Percentiles rank a stretch among this genome's conserved stretches.
These are phyloP conservation scores for Megalurothrips usitatus DNA, from an alignment of 2,888 invertebrate genomes.

Conservation along the genomic window DNA sequence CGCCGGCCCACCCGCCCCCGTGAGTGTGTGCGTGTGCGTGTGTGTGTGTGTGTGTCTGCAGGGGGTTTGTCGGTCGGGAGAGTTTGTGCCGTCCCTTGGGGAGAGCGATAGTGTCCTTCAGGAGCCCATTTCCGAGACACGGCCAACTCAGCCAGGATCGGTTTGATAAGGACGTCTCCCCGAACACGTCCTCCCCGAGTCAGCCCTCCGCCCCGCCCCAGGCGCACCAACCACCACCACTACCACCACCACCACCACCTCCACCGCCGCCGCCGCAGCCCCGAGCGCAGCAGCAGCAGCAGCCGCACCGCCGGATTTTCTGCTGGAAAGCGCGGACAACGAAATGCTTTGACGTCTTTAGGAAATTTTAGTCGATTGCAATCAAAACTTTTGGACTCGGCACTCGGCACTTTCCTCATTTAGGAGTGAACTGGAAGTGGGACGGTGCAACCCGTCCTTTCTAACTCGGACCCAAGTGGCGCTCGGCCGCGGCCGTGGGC, in stretches of 20 bases:
- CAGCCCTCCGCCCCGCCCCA: neutral
- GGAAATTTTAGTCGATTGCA: neutral
- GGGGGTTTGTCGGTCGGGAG: neutral
- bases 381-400: neutral
- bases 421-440: too few relatives aligned
- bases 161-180: neutral
- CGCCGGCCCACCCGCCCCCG: neutral
- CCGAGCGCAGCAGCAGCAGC: neutral
- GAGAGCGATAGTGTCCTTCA: slow-evolving; percentile 1
- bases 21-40: neutral
- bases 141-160: neutral
- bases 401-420: too few relatives aligned
- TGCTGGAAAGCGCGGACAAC: too few relatives aligned
- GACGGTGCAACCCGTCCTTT: too few relatives aligned
- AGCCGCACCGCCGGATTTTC: too few relatives aligned
- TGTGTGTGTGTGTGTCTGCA: neutral
- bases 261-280: neutral
- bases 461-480: too few relatives aligned
- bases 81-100: neutral
- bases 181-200: neutral
- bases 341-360: too few relatives aligned
- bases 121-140: slow-evolving; percentile 18
- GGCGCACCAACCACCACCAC: neutral
- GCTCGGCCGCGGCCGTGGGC: too few relatives aligned
- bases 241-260: neutral